phyloP scores from a whole-genome alignment of 2,113 vertebrate genomes.

The Chrysochloris asiatica region DNA sequence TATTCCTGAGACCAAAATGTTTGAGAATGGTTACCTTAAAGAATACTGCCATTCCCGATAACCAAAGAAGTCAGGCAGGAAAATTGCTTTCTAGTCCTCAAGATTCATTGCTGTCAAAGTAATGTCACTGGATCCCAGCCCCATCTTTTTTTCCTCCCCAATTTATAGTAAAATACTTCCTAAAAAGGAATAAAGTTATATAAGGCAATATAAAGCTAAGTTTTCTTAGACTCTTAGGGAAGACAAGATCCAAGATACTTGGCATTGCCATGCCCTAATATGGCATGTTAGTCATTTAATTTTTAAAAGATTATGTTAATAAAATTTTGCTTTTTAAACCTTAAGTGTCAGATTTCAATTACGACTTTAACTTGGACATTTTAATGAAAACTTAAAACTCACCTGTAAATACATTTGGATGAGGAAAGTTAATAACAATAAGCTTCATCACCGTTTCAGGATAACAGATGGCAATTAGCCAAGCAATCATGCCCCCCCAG shows the following conservation, averaged over 20 bases:
- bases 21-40: constrained; percentile 16
- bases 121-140: neutral
- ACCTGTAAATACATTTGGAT: constrained; percentile 95
- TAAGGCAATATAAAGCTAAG: constrained; percentile 8
- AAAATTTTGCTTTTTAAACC: constrained; percentile 41
- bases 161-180: constrained; percentile 37
- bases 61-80: constrained; percentile 5
- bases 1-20: neutral
- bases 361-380: constrained; percentile 14
- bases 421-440: constrained; percentile 96
- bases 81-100: constrained; percentile 54
- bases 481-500: constrained; percentile 97
- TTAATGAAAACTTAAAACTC: constrained; percentile 75
- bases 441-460: constrained; percentile 98
- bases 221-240: constrained; percentile 19
- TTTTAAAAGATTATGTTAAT: constrained; percentile 34
- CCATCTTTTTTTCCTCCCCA: neutral
- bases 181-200: constrained; percentile 45
- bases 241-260: constrained; percentile 27
- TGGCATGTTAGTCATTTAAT: constrained; percentile 36
- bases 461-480: constrained; percentile 96
- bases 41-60: constrained; percentile 17
- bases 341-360: constrained; percentile 20
- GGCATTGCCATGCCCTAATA: neutral
- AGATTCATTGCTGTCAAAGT: constrained; percentile 47